Evolutionary conservation across 2,888 invertebrate genomes (phyloP).

Genomic region (Cotesia congregata): DNA sequence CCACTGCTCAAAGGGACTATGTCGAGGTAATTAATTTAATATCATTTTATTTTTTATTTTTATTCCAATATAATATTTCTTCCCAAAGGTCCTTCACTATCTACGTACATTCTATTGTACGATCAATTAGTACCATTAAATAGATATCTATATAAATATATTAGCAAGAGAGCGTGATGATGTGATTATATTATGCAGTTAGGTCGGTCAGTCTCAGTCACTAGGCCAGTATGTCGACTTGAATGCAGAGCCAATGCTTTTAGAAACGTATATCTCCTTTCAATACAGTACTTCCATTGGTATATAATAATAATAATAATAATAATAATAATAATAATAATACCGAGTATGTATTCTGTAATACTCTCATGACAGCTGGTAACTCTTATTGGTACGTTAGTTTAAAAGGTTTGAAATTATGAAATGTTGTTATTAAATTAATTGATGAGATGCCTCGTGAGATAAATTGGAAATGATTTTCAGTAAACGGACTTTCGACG

Average conservation of each 20-base stretch:
- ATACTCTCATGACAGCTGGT: neutral
- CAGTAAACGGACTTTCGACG: neutral
- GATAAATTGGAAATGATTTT: neutral
- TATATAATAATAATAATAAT: too few species aligned
- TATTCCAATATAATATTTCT: neutral
- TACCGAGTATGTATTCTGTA: neutral
- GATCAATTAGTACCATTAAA: neutral
- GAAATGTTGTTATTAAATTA: neutral
- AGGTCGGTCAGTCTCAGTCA: conserved; percentile 52
- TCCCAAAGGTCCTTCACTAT: too few species aligned
- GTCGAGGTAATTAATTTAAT: conserved; percentile 70
- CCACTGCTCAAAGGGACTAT: conserved; percentile 75
- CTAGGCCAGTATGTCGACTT: conserved; percentile 53
- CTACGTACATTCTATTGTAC: neutral
- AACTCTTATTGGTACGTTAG: neutral
- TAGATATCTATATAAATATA: neutral
- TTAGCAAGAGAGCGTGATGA: neutral
- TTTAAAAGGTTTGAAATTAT: neutral
- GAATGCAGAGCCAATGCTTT: conserved; percentile 46
- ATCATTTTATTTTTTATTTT: neutral
- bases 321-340: too few species aligned
- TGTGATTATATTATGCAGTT: conserved; percentile 27
- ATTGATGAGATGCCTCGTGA: neutral
- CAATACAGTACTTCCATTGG: neutral
- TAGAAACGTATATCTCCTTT: conserved; percentile 30